Evolutionary conservation across 2,113 vertebrate species (phyloP).

Genomic region (Crotalus helleri): DNA sequence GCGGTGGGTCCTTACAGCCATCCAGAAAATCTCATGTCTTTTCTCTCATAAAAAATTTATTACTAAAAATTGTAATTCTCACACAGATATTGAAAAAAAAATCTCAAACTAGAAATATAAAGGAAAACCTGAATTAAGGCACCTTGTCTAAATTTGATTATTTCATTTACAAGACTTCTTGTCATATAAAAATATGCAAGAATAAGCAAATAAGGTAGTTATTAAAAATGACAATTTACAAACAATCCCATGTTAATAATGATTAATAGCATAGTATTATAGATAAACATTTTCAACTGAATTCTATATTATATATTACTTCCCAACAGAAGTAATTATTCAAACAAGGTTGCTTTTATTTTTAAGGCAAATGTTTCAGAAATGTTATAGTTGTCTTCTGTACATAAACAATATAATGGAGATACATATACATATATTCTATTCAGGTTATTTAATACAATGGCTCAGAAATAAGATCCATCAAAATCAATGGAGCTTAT

Average conservation of each 20-base stretch:
- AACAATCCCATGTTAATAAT: slow-evolving; percentile 59
- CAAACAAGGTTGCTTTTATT: background rate
- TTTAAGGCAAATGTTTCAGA: slow-evolving; percentile 12
- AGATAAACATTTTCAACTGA: slow-evolving; percentile 61
- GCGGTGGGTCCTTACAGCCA: background rate
- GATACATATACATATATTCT: slow-evolving; percentile 24
- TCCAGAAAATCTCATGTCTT: background rate
- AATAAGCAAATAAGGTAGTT: slow-evolving; percentile 63
- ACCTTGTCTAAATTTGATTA: slow-evolving; percentile 54
- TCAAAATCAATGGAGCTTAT: background rate
- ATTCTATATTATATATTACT: slow-evolving; percentile 57
- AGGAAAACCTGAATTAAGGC: slow-evolving; percentile 57
- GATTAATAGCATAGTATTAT: slow-evolving; percentile 62
- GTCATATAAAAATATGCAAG: slow-evolving; percentile 51
- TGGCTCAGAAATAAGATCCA: background rate
- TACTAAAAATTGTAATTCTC: slow-evolving; percentile 46
- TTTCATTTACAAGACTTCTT: slow-evolving; percentile 47
- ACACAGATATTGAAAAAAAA: slow-evolving; percentile 76
- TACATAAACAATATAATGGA: slow-evolving; percentile 7
- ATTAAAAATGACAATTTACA: slow-evolving; percentile 71
- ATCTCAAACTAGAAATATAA: slow-evolving; percentile 71
- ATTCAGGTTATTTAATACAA: background rate
- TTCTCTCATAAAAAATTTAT: background rate
- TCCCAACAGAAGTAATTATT: slow-evolving; percentile 59
- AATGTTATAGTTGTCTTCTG: slow-evolving; percentile 1